These are phyloP conservation scores for Marasmarcha lunaedactyla DNA, from an alignment of 2,888 invertebrate genomes.

Conservation along the genomic window DNA sequence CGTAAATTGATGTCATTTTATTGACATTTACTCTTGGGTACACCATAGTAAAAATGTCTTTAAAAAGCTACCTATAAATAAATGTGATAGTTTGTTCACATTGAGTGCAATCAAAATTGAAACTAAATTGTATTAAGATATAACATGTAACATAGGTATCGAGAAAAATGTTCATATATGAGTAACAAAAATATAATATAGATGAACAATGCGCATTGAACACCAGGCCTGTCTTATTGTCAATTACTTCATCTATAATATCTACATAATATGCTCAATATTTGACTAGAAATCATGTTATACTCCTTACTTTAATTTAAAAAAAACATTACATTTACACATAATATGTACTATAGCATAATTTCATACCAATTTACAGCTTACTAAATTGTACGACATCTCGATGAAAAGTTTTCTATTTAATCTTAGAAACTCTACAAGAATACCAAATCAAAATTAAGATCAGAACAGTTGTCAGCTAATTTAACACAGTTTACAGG, in stretches of 20 bases:
- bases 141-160: constrained; percentile 2
- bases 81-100: too few relatives aligned
- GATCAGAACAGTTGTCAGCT: too few relatives aligned
- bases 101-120: too few relatives aligned
- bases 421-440: constrained; percentile 15
- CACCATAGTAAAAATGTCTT: too few relatives aligned
- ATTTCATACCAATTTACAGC: constrained; percentile 61
- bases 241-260: constrained; percentile 63
- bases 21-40: too few relatives aligned
- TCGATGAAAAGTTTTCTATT: constrained; percentile 51
- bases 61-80: too few relatives aligned
- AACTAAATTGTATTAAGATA: not conserved
- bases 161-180: too few relatives aligned
- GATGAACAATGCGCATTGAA: not conserved
- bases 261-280: constrained; percentile 68
- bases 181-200: constrained; percentile 35
- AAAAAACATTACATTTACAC: constrained; percentile 60
- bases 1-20: too few relatives aligned
- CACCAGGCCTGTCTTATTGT: constrained; percentile 65
- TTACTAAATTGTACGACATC: constrained; percentile 59
- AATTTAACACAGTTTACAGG: constrained; percentile 23
- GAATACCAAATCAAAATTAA: too few relatives aligned
- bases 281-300: constrained; percentile 71
- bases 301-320: constrained; percentile 63
- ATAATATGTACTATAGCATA: constrained; percentile 35